A percentile compares a stretch with the other conserved stretches of the same genome.
These are phyloP conservation scores for Drosophila carrolli DNA, from an alignment of 1,140 invertebrate species.

Conservation along the genomic window DNA sequence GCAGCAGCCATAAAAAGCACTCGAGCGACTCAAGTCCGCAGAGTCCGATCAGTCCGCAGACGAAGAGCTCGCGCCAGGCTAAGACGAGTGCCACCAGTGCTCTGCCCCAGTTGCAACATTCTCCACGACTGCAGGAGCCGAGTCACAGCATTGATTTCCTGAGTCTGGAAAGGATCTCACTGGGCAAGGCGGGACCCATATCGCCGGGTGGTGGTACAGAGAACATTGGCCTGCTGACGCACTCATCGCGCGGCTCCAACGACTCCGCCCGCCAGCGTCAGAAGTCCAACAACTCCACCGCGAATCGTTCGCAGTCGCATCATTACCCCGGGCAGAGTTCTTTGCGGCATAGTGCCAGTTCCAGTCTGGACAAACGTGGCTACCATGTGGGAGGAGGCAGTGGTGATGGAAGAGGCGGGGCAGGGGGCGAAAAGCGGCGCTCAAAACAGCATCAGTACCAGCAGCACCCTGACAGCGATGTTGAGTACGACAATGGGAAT, in stretches of 20 bases:
- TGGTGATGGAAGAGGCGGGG: constrained; percentile 78
- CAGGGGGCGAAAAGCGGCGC: constrained; percentile 73
- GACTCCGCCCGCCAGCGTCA: constrained; percentile 70
- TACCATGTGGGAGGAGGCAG: constrained; percentile 84
- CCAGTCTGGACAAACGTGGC: constrained; percentile 85
- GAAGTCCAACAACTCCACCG: constrained; percentile 67
- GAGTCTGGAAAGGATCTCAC: constrained; percentile 69
- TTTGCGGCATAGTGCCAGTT: constrained; percentile 69
- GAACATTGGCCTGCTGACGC: constrained; percentile 75
- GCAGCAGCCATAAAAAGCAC: constrained; percentile 79
- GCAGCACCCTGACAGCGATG: constrained; percentile 76
- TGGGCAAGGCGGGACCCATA: constrained; percentile 63
- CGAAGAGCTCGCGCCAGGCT: constrained; percentile 72
- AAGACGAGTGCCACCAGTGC: constrained; percentile 72
- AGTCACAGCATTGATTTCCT: constrained; percentile 64
- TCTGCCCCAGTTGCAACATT: constrained; percentile 61
- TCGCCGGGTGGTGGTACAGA: constrained; percentile 67
- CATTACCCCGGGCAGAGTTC: constrained; percentile 64
- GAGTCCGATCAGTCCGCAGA: constrained; percentile 82
- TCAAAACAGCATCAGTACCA: constrained; percentile 62
- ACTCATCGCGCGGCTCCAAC: constrained; percentile 77
- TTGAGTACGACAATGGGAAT: constrained; percentile 87
- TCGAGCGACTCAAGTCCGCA: constrained; percentile 84
- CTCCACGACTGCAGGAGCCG: constrained; percentile 66
- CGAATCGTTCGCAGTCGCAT: constrained; percentile 62